These are phyloP conservation scores for Cercopithecus mona DNA, from an alignment of 2,113 vertebrate genomes.

Conservation along the genomic window DNA sequence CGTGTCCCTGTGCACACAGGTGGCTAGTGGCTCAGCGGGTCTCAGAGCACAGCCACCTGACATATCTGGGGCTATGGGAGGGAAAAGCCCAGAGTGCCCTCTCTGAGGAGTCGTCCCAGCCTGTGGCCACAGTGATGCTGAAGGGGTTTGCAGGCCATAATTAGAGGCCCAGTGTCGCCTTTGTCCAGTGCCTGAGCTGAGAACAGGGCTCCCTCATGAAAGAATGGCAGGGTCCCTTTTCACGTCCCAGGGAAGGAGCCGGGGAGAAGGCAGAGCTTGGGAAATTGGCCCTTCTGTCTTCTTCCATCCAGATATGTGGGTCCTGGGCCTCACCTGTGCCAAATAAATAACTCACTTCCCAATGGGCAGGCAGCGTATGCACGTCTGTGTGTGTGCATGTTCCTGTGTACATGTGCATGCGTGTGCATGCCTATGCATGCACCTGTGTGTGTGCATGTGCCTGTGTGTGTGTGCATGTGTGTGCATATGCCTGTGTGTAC, in stretches of 20 bases:
- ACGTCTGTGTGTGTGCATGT: background rate
- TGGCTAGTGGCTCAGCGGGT: background rate
- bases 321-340: background rate
- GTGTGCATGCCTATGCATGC: background rate
- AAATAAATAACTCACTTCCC: constrained; percentile 65
- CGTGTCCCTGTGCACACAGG: background rate
- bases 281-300: background rate
- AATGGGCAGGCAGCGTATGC: background rate
- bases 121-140: background rate
- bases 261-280: background rate
- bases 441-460: background rate
- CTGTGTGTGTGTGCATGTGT: background rate
- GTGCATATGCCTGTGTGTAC: background rate
- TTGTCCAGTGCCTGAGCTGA: background rate
- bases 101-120: background rate
- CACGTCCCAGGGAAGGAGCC: background rate
- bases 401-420: background rate
- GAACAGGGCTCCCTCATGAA: background rate
- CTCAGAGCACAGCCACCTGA: background rate
- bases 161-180: background rate
- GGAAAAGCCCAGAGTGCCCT: background rate
- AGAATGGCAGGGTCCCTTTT: background rate
- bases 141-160: background rate
- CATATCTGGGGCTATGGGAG: background rate
- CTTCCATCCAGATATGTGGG: background rate